Conservation (phyloP, 1,140 invertebrate species). For the Apis mellifera region DNA sequence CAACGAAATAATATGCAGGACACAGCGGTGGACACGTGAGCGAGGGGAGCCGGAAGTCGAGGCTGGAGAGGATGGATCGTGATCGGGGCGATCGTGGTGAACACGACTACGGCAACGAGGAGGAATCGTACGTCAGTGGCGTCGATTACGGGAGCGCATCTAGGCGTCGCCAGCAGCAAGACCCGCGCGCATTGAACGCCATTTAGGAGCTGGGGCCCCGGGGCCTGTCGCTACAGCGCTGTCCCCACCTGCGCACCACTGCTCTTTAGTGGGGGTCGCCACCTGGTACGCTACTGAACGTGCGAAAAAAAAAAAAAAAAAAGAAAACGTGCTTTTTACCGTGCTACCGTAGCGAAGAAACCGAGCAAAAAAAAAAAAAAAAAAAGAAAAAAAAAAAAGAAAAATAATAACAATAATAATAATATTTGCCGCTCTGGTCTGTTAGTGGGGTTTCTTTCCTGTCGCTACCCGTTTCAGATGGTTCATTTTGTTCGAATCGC, state of each 20-base stretch:
- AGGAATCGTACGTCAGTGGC: constrained; percentile 70
- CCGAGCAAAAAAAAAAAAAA: not conserved
- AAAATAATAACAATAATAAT: no score
- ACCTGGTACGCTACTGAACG: constrained; percentile 62
- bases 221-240: constrained; percentile 79
- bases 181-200: constrained; percentile 77
- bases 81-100: constrained; percentile 73
- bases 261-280: constrained; percentile 73
- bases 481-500: constrained; percentile 17
- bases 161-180: constrained; percentile 76
- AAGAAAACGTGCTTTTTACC: constrained; percentile 49
- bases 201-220: constrained; percentile 81
- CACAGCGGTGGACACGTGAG: constrained; percentile 70
- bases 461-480: constrained; percentile 49
- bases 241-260: constrained; percentile 80
- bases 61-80: constrained; percentile 73
- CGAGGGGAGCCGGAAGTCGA: constrained; percentile 74
- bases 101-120: constrained; percentile 76
- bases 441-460: constrained; percentile 65
- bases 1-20: constrained; percentile 38
- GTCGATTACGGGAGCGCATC: constrained; percentile 71
- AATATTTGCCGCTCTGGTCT: constrained; percentile 54
- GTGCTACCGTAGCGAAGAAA: constrained; percentile 59
- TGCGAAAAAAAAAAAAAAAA: no score
- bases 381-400: no score